Evolutionary conservation across 2,113 vertebrate species (phyloP).

Genomic region (Pterocles burchelli): DNA sequence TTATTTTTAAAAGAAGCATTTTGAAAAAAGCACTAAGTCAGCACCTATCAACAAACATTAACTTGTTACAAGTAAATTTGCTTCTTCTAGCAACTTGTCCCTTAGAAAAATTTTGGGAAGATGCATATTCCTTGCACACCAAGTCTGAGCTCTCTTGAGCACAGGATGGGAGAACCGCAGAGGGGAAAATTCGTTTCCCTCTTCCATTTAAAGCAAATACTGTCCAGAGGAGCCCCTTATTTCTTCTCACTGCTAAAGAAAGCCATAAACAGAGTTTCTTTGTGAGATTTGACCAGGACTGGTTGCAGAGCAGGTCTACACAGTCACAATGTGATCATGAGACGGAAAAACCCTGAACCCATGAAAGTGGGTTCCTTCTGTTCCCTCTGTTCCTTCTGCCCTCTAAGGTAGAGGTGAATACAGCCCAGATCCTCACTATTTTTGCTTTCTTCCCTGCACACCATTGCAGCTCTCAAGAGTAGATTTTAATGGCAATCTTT

Average conservation of each 20-base stretch:
- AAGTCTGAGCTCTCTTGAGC: background rate
- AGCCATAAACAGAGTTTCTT: background rate
- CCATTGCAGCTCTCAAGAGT: background rate
- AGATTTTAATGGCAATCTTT: constrained; percentile 14
- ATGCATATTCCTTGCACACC: background rate
- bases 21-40: background rate
- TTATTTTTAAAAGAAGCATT: background rate
- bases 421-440: background rate
- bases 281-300: background rate
- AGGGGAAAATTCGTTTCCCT: background rate
- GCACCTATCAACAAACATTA: background rate
- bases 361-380: no score
- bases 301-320: background rate
- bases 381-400: background rate
- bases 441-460: background rate
- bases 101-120: background rate
- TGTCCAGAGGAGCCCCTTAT: background rate
- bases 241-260: background rate
- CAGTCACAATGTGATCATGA: rapidly evolving
- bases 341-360: no score
- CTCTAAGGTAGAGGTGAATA: background rate
- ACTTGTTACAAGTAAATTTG: background rate
- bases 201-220: background rate
- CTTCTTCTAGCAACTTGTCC: background rate
- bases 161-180: background rate